Percentiles rank a stretch among this genome's conserved stretches.
These are phyloP conservation scores for Brachionichthys hirsutus DNA, from an alignment of 2,113 vertebrate genomes.

Conservation along the genomic window DNA sequence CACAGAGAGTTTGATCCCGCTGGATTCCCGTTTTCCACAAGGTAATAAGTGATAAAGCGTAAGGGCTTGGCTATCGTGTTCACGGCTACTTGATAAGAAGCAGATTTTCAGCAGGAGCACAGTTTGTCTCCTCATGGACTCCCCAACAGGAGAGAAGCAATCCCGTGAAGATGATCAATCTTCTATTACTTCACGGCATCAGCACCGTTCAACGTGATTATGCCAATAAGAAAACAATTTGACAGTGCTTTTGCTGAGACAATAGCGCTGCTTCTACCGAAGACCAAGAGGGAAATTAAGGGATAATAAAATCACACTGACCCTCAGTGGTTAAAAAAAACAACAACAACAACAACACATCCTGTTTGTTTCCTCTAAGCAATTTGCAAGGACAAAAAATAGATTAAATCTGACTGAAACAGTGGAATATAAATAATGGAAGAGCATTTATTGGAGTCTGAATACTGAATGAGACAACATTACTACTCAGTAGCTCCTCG, in stretches of 20 bases:
- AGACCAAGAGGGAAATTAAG: slow-evolving; percentile 60
- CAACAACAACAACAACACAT: slow-evolving; percentile 5
- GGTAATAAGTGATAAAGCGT: slow-evolving; percentile 66
- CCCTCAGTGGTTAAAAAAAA: slow-evolving; percentile 35
- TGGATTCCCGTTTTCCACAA: slow-evolving; percentile 55
- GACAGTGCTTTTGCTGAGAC: slow-evolving; percentile 34
- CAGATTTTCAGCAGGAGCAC: slow-evolving; percentile 51
- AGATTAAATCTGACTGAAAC: slow-evolving; percentile 44
- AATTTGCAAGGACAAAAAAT: slow-evolving; percentile 33
- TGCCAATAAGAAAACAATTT: slow-evolving; percentile 63
- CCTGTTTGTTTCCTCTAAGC: slow-evolving; percentile 11
- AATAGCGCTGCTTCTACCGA: slow-evolving; percentile 16
- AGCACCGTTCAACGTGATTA: slow-evolving; percentile 65
- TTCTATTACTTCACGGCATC: slow-evolving; percentile 68
- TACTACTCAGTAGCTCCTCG: slow-evolving; percentile 12
- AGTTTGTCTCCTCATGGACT: slow-evolving; percentile 36
- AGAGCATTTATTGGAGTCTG: slow-evolving; percentile 21
- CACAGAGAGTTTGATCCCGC: slow-evolving; percentile 48
- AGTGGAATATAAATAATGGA: slow-evolving; percentile 45
- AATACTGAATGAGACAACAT: slow-evolving; percentile 37
- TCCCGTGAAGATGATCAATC: slow-evolving; percentile 67
- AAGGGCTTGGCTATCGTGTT: slow-evolving; percentile 54
- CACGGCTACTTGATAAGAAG: slow-evolving; percentile 58
- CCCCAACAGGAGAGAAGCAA: slow-evolving; percentile 48
- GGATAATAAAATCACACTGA: slow-evolving; percentile 62